Base-by-base conservation (phyloP, 2,888 invertebrate species). In the Pseudococcus longispinus region DNA sequence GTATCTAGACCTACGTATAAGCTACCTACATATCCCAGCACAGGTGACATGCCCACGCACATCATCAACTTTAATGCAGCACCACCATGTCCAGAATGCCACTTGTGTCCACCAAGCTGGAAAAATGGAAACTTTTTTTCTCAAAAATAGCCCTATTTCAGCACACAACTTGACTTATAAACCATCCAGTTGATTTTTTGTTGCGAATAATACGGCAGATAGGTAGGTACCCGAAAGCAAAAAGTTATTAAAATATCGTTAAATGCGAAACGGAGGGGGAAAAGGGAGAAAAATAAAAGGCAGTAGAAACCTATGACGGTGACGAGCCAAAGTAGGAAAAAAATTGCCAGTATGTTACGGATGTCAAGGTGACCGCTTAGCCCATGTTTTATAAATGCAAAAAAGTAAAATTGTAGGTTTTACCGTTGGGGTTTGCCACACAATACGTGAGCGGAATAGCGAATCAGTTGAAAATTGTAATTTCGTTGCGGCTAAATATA, bases 361-460 rank as follows among this genome's bases (percentile, higher is more conserved):
- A 70, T 29, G 70, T 70, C 70, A 70, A 70, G 70, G 70, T 70
- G 70, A 70, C 70, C 70, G 70, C 70, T 70, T 70, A 70, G 70
- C 70, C 37, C 29, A 70, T 70, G 70, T 70, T 70, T 70, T 70
- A 70, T 70, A 70, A 70, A 70, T 70, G 29, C 70, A 70, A 70
- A 70, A 70, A 70, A 60, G 70, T 70, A 70, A 70, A 70, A 70
- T 70, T 70, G 70, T 70, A 70, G 70, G 70, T 70, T 70, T 70
- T 70, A 70, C 70, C 70, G 70, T 70, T 18, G 70, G 70, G 70
- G 70, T 70, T 70, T 70, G 70, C 70, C 70, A 70, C 70, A 70
- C 70, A 70, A 70, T 70, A 70, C 70, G 70, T 70, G 70, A 29
- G 70, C 70, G 29, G 70, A 70, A 70, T 70, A 70, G 29, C 70